phyloP scores from a whole-genome alignment of 2,888 invertebrate species.

The Rhyacophila evoluta region DNA sequence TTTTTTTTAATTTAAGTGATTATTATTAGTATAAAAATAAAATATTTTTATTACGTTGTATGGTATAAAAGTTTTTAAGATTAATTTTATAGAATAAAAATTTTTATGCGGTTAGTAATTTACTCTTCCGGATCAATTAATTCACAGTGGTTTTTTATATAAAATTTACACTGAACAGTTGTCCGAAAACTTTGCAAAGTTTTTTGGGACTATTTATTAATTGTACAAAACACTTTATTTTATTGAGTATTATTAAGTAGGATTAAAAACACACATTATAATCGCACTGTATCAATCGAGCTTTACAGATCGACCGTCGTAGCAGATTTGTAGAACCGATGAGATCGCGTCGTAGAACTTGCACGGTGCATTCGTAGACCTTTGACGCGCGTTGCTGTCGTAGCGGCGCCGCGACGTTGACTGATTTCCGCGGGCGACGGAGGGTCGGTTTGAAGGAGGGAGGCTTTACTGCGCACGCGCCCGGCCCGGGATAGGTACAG shows the following conservation, averaged over 20 bases:
- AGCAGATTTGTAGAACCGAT: neutral
- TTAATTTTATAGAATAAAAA: no score
- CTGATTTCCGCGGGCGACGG: slow-evolving; percentile 28
- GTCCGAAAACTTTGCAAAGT: no score
- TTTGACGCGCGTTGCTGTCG: slow-evolving; percentile 33
- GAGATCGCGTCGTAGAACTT: slow-evolving; percentile 25
- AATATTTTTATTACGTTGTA: no score
- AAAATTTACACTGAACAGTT: no score
- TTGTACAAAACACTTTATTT: no score
- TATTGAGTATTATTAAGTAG: neutral
- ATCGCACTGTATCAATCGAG: neutral
- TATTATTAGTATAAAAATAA: no score
- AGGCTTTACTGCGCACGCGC: slow-evolving; percentile 30
- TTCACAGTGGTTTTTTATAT: no score
- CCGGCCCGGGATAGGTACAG: slow-evolving; percentile 37
- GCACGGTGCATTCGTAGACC: slow-evolving; percentile 26
- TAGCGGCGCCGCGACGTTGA: slow-evolving; percentile 43
- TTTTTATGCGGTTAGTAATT: no score
- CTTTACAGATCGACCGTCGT: neutral
- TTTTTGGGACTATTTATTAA: no score
- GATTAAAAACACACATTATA: neutral
- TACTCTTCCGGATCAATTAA: no score
- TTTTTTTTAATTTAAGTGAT: no score
- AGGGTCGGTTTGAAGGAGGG: slow-evolving; percentile 34
- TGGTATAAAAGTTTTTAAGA: no score